These are phyloP conservation scores for Addax nasomaculatus DNA, from an alignment of 2,113 vertebrate species.

Conservation along the genomic window DNA sequence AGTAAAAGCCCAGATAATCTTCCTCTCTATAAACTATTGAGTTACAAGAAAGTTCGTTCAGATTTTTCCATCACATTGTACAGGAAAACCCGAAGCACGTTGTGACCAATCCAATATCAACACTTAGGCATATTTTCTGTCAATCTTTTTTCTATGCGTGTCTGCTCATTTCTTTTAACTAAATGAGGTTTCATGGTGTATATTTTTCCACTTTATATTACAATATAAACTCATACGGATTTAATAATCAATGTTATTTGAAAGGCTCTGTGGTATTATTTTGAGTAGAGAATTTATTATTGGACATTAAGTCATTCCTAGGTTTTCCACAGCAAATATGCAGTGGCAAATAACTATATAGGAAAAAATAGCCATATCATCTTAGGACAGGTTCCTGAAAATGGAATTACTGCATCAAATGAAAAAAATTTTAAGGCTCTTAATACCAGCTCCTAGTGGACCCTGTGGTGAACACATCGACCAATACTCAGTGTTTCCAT, in stretches of 20 bases:
- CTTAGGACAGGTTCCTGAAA: background rate
- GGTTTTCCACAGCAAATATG: background rate
- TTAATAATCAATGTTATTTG: background rate
- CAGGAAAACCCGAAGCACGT: background rate
- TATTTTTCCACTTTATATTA: background rate
- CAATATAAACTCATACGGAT: background rate
- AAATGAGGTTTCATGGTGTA: background rate
- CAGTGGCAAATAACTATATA: background rate
- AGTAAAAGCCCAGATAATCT: background rate
- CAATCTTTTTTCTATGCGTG: background rate
- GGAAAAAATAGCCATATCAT: background rate
- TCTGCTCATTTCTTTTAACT: background rate
- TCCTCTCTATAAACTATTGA: background rate
- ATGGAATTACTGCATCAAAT: background rate
- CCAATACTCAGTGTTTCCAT: background rate
- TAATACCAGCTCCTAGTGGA: background rate
- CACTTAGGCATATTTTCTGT: background rate
- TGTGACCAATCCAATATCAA: background rate
- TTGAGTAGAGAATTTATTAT: background rate
- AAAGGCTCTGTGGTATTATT: background rate
- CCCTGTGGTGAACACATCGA: no score
- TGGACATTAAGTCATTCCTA: background rate
- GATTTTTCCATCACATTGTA: background rate
- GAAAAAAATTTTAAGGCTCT: background rate
- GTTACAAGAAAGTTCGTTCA: background rate